These are phyloP conservation scores for Fragum sueziense DNA, from an alignment of 2,888 invertebrate genomes.

Conservation along the genomic window DNA sequence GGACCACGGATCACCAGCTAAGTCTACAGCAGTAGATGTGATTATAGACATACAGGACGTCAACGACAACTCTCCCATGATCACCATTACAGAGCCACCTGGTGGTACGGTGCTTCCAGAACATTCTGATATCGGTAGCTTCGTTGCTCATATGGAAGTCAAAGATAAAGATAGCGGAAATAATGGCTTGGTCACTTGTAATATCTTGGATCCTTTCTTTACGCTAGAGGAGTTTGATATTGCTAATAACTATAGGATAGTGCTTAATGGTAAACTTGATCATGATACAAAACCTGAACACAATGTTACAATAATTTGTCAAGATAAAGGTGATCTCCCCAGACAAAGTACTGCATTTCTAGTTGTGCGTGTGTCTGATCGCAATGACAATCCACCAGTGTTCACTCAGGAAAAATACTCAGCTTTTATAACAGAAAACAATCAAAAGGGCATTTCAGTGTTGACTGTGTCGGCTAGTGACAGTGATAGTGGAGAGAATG, in stretches of 20 bases:
- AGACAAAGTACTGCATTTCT: constrained; percentile 66
- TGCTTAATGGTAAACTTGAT: constrained; percentile 69
- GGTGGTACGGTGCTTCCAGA: constrained; percentile 85
- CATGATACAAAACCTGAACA: constrained; percentile 70
- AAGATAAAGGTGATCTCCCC: constrained; percentile 73
- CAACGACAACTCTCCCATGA: constrained; percentile 93
- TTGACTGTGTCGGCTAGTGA: constrained; percentile 73
- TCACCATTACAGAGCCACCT: constrained; percentile 92
- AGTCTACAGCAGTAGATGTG: constrained; percentile 84
- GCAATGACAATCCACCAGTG: constrained; percentile 77
- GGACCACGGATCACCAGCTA: constrained; percentile 67
- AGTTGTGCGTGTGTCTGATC: constrained; percentile 72
- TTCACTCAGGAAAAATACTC: constrained; percentile 69
- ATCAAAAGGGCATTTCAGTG: constrained; percentile 68
- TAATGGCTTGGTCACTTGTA: constrained; percentile 74
- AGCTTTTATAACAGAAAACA: constrained; percentile 74
- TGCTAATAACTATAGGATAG: constrained; percentile 68
- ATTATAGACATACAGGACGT: constrained; percentile 86
- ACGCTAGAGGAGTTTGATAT: constrained; percentile 64
- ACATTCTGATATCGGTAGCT: constrained; percentile 92
- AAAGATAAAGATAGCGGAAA: constrained; percentile 70
- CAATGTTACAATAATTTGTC: constrained; percentile 72
- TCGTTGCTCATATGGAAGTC: constrained; percentile 96
- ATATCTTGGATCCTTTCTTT: constrained; percentile 67
- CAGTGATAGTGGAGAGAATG: constrained; percentile 70